Conservation (phyloP, 2,888 invertebrate genomes). For the Papilio demoleus region DNA sequence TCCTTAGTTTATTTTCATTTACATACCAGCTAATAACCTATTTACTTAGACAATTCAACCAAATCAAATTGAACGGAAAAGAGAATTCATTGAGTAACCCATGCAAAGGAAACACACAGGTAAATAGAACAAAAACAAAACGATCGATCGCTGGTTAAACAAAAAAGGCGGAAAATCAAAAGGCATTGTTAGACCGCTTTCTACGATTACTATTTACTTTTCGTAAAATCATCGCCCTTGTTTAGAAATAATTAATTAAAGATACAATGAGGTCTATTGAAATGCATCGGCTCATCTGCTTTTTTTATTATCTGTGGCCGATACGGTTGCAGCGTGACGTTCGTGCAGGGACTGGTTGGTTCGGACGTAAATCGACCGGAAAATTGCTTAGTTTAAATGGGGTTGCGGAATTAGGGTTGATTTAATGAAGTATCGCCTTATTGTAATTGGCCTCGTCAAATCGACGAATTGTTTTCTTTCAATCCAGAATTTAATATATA, state of each 20-base stretch:
- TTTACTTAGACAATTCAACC: conserved; percentile 24
- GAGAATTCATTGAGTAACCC: conserved; percentile 31
- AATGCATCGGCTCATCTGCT: conserved; percentile 57
- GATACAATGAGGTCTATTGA: conserved; percentile 66
- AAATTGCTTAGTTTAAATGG: conserved; percentile 71
- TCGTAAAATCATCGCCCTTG: conserved; percentile 80
- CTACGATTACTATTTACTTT: conserved; percentile 77
- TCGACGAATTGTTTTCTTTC: conserved; percentile 4
- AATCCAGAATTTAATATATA: not conserved
- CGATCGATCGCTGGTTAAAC: conserved; percentile 54
- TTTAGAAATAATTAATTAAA: conserved; percentile 82
- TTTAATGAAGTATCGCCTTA: conserved; percentile 43
- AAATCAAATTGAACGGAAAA: conserved; percentile 26
- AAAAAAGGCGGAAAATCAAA: conserved; percentile 66
- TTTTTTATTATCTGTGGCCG: conserved; percentile 64
- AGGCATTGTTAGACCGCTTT: conserved; percentile 72
- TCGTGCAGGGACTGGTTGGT: conserved; percentile 66
- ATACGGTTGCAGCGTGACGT: conserved; percentile 61
- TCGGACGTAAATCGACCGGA: conserved; percentile 78
- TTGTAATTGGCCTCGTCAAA: conserved; percentile 34
- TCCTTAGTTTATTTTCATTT: too few relatives aligned
- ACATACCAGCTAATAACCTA: too few relatives aligned
- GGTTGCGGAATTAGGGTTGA: conserved; percentile 50
- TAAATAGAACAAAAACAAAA: conserved; percentile 44
- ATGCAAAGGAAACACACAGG: conserved; percentile 48